Base-by-base conservation (phyloP, 2,888 invertebrate species). In the Drosophila glabriapex region DNA sequence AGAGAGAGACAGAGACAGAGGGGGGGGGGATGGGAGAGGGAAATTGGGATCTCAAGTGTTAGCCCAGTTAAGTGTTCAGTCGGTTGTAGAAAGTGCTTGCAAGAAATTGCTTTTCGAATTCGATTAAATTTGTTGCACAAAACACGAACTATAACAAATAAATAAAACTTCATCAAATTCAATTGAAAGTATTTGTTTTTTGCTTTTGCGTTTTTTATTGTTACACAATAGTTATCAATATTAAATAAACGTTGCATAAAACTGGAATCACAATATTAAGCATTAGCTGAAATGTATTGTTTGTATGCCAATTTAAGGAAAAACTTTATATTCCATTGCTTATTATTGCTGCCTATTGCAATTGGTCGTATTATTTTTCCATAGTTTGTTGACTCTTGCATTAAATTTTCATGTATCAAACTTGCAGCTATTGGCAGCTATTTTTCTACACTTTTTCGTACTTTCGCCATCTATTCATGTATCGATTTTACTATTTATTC, bases 31-130 rank as follows among this genome's bases (percentile, higher is more conserved):
- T 22, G 1, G 22, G 0, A 7, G n/a, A 10, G 14, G 4, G 50
- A 19, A 6, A 46, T n/a, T 33, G n/a, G 35, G 50, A 31, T 35
- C 54, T 59, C 43, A 68, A 65, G 35, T 73, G 65, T 19, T 78
- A 74, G 58, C 77, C 78, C 53, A 78, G 66, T 78, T 78, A 63
- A 37, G 61, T 50, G 59, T 61, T 31, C 22, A 53, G 22, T 37
- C 31, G 22, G 35, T 39, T 46, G 22, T 33, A 46, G 31, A 16
- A 46, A 54, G 19, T 46, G 49, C 16, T 39, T 14, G 28, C 14
- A 33, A 46, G 55, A 25, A 33, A 59, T 33, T 39, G 28, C n/a
- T 54, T 60, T 31, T 22, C 31, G 5, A 5, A 52, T 46, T 28
- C 35, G n/a, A 28, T 28, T 19, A 56, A 56, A 37, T 35, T 49